These are phyloP conservation scores for Aphis gossypii DNA, from an alignment of 1,140 invertebrate genomes.

Conservation along the genomic window DNA sequence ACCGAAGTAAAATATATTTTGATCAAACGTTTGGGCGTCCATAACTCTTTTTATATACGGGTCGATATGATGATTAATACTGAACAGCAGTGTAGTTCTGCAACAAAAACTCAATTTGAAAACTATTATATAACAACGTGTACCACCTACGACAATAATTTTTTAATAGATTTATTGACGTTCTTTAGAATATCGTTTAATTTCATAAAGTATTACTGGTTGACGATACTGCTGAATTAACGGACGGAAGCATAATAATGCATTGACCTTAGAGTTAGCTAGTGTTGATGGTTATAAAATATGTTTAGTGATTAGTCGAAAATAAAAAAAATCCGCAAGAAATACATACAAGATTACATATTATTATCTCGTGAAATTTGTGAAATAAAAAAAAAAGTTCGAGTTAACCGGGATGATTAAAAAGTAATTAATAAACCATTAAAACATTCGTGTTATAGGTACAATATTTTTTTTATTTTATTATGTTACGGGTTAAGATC, in stretches of 20 bases:
- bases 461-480: too few relatives aligned
- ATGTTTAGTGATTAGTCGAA: not conserved
- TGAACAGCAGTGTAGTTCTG: too few relatives aligned
- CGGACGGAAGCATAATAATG: not conserved
- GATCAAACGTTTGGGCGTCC: not conserved
- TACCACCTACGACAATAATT: too few relatives aligned
- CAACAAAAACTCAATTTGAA: too few relatives aligned
- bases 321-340: not conserved
- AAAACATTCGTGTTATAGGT: too few relatives aligned
- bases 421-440: too few relatives aligned
- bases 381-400: not conserved
- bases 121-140: too few relatives aligned
- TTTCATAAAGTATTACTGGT: not conserved
- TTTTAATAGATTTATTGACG: too few relatives aligned
- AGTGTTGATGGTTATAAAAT: not conserved
- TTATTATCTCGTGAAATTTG: not conserved
- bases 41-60: not conserved
- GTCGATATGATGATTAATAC: too few relatives aligned
- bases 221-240: not conserved
- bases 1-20: not conserved
- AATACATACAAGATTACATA: not conserved
- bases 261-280: not conserved
- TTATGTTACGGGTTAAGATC: not conserved
- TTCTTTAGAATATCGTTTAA: too few relatives aligned
- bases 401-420: too few relatives aligned